These are phyloP conservation scores for Zeus faber DNA, from an alignment of 2,113 vertebrate genomes.

Conservation along the genomic window DNA sequence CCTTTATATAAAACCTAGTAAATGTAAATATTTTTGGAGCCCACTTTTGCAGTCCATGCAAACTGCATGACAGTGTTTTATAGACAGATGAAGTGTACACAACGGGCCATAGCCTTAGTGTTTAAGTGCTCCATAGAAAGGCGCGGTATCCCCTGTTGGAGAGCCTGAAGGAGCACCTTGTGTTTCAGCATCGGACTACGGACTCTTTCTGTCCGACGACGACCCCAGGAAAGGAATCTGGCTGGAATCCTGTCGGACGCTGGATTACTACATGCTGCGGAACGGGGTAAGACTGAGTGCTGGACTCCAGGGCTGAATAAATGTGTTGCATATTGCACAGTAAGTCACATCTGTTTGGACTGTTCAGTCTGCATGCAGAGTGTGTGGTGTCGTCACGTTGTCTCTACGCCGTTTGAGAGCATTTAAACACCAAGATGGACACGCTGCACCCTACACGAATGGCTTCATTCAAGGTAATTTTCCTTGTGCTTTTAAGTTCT, in stretches of 20 bases:
- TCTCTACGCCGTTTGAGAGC: too few species aligned
- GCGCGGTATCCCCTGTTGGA: neutral
- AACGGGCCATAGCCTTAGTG: too few species aligned
- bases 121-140: neutral
- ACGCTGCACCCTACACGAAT: too few species aligned
- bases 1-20: too few species aligned
- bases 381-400: too few species aligned
- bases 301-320: neutral
- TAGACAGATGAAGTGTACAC: too few species aligned
- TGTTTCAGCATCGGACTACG: constrained; percentile 92
- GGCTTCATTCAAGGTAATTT: too few species aligned
- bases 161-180: neutral
- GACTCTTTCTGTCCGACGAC: constrained; percentile 94
- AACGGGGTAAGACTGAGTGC: constrained; percentile 85
- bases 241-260: constrained; percentile 93
- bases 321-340: neutral
- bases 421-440: too few species aligned
- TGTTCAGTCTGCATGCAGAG: too few species aligned
- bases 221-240: constrained; percentile 98
- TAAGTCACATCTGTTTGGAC: neutral
- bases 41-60: neutral
- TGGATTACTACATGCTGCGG: constrained; percentile 99
- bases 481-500: neutral
- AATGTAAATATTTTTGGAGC: neutral
- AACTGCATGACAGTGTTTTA: too few species aligned